phyloP scores from a whole-genome alignment of 2,888 invertebrate genomes.

The Galeopsomyia nigrocyanea region DNA sequence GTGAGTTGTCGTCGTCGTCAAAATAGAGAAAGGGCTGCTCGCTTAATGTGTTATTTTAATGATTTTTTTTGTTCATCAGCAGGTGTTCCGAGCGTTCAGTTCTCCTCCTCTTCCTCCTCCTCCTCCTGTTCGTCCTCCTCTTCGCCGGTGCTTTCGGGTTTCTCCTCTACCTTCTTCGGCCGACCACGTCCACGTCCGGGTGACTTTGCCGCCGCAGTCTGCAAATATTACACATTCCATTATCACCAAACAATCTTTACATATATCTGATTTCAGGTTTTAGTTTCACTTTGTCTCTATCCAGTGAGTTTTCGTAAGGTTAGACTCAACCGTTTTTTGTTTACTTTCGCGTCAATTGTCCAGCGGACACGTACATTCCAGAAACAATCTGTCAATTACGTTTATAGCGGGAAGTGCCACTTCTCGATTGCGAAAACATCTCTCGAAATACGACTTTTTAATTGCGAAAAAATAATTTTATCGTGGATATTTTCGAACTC shows the following conservation, averaged over 20 bases:
- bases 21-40: slow-evolving; percentile 39
- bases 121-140: slow-evolving; percentile 67
- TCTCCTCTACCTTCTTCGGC: slow-evolving; percentile 67
- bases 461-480: too few relatives aligned
- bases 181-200: slow-evolving; percentile 64
- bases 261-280: slow-evolving; percentile 10
- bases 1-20: slow-evolving; percentile 45
- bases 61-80: slow-evolving; percentile 27
- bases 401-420: too few relatives aligned
- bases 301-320: too few relatives aligned
- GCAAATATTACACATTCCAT: slow-evolving; percentile 1
- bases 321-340: too few relatives aligned
- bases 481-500: too few relatives aligned
- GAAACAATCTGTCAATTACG: too few relatives aligned
- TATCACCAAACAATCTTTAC: slow-evolving; percentile 27
- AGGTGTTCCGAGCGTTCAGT: slow-evolving; percentile 53
- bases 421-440: too few relatives aligned
- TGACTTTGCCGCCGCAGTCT: slow-evolving; percentile 60
- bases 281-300: background rate
- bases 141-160: slow-evolving; percentile 66
- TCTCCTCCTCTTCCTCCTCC: slow-evolving; percentile 66
- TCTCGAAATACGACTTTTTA: too few relatives aligned
- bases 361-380: too few relatives aligned
- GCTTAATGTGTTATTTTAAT: too few relatives aligned
- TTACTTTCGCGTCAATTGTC: too few relatives aligned